Evolutionary conservation across 1,140 invertebrate species (phyloP).

Genomic region (Holcopasites calliopsidis): DNA sequence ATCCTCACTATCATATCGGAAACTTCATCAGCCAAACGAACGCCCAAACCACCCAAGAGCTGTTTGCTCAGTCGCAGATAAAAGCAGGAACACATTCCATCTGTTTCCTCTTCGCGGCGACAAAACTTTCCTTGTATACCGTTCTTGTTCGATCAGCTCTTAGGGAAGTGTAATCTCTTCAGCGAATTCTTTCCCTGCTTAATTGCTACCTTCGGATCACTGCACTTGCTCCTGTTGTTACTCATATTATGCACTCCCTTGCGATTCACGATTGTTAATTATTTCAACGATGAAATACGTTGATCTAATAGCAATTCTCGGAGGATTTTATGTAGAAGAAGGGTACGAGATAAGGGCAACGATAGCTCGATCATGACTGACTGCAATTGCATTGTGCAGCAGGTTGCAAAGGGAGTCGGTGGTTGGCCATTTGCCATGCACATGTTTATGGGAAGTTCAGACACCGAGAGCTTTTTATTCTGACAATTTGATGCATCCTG

Average conservation of each 20-base stretch:
- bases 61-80: constrained; percentile 72
- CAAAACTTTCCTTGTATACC: background rate
- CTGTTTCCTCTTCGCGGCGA: constrained; percentile 20
- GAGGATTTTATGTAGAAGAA: background rate
- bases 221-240: background rate
- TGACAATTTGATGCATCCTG: constrained; percentile 1
- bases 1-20: constrained; percentile 73
- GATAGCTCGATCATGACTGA: constrained; percentile 45
- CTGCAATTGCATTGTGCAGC: constrained; percentile 36
- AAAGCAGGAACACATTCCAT: constrained; percentile 75
- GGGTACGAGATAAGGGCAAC: constrained; percentile 24
- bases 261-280: too few relatives aligned
- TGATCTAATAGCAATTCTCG: background rate
- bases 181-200: background rate
- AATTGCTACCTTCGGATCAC: background rate
- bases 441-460: constrained; percentile 43
- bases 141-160: background rate
- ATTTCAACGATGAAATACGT: background rate
- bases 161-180: background rate
- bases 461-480: constrained; percentile 26
- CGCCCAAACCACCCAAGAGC: constrained; percentile 68
- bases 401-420: constrained; percentile 53
- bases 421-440: constrained; percentile 57
- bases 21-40: constrained; percentile 69
- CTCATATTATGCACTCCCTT: background rate